Conservation (phyloP, 2,797 vertebrate species). For the Anguilla pacifica region DNA sequence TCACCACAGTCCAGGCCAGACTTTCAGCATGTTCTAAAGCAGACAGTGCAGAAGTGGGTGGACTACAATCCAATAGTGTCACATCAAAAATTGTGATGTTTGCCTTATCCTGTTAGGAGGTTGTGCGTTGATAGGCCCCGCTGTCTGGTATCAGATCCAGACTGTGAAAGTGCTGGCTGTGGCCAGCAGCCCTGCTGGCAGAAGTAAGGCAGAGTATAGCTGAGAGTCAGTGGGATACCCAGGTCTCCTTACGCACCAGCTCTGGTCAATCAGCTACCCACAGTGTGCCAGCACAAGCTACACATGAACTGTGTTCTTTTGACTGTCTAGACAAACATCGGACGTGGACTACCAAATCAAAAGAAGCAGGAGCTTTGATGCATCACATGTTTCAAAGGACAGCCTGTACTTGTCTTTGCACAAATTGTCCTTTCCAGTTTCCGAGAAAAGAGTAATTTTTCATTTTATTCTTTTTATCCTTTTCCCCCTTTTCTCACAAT, state of each 20-base stretch:
- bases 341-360: too few relatives aligned
- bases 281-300: neutral
- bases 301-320: neutral
- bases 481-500: neutral
- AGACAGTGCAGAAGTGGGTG: neutral
- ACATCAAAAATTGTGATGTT: neutral
- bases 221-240: neutral
- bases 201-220: too few relatives aligned
- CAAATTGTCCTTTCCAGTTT: too few relatives aligned
- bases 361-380: too few relatives aligned
- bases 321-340: neutral
- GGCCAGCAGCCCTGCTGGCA: too few relatives aligned
- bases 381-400: too few relatives aligned
- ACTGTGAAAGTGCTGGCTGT: neutral
- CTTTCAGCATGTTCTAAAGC: neutral
- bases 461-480: neutral
- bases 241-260: neutral
- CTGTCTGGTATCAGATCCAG: neutral
- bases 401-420: too few relatives aligned
- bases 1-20: too few relatives aligned
- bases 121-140: neutral
- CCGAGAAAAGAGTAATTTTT: neutral
- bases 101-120: neutral
- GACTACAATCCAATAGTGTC: neutral
- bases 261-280: neutral